A percentile compares a stretch with the other conserved stretches of the same genome.
Conservation (phyloP, 2,888 invertebrate species). For the Allacma fusca region DNA sequence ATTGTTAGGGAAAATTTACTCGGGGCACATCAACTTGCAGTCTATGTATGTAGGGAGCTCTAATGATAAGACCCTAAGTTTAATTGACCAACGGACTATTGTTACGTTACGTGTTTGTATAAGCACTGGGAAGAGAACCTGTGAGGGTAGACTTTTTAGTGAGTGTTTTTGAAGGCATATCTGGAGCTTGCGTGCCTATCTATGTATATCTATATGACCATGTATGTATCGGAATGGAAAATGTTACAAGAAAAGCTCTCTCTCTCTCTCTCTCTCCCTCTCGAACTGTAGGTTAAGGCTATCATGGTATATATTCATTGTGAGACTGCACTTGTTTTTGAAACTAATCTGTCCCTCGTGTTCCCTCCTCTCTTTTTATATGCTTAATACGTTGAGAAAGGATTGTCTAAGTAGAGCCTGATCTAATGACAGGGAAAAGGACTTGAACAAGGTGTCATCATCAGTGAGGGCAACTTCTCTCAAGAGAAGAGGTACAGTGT, state of each 20-base stretch:
- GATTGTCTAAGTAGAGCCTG: background rate
- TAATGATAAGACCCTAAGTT: constrained; percentile 23
- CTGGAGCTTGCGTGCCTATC: too few species aligned
- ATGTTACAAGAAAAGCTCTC: background rate
- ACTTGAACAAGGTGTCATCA: constrained; percentile 30
- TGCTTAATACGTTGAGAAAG: background rate
- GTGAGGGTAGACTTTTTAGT: too few species aligned
- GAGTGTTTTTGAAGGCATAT: too few species aligned
- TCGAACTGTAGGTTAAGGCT: constrained; percentile 22
- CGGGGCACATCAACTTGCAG: background rate
- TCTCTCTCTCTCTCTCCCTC: too few species aligned
- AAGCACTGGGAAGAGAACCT: background rate
- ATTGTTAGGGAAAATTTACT: constrained; percentile 24
- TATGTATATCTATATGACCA: too few species aligned
- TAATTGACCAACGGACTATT: constrained; percentile 1
- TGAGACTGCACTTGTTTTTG: too few species aligned
- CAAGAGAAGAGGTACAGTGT: background rate
- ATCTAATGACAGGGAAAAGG: constrained; percentile 4
- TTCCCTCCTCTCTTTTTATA: too few species aligned
- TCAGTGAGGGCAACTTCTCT: constrained; percentile 6
- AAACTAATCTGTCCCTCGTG: too few species aligned
- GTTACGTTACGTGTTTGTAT: background rate
- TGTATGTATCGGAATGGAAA: too few species aligned
- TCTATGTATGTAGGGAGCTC: background rate
- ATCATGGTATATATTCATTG: background rate